A percentile compares a stretch with the other conserved stretches of the same genome.
These are phyloP conservation scores for Paramormyrops hopkinsi DNA, from an alignment of 2,797 vertebrate genomes.

Conservation along the genomic window DNA sequence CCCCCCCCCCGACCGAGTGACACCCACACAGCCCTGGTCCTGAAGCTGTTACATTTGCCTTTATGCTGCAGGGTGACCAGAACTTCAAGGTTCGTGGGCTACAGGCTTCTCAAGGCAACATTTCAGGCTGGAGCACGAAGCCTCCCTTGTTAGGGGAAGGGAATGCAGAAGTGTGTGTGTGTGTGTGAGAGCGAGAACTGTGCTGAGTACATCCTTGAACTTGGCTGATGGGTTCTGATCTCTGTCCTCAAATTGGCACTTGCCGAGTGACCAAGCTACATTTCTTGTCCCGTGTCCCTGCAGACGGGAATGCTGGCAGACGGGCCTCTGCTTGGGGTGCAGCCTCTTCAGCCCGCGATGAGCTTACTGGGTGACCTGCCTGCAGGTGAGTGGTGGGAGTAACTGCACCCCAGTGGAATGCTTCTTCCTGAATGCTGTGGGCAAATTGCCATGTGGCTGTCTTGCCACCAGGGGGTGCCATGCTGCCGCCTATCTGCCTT, in stretches of 20 bases:
- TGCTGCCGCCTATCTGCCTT: conserved; percentile 55
- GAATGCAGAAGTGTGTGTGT: neutral
- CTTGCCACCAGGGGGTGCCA: conserved; percentile 33
- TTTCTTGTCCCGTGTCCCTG: conserved; percentile 23
- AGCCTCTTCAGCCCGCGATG: conserved; percentile 65
- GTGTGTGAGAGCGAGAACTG: neutral
- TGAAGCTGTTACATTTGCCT: neutral
- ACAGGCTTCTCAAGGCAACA: neutral
- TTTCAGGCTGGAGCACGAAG: neutral
- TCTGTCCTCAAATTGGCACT: neutral
- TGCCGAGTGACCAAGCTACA: neutral
- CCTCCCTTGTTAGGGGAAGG: neutral
- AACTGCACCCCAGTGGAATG: conserved; percentile 2
- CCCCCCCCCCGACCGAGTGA: neutral
- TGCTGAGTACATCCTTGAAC: neutral
- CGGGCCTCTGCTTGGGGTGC: conserved; percentile 62
- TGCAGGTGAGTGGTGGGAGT: conserved; percentile 58
- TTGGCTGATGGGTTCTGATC: neutral
- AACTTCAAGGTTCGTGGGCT: neutral
- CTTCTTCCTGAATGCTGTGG: conserved; percentile 11
- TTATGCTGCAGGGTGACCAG: neutral
- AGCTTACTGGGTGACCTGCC: conserved; percentile 73
- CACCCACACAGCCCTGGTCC: neutral
- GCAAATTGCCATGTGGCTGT: neutral
- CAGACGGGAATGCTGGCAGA: conserved; percentile 83